phyloP scores from a whole-genome alignment of 2,888 invertebrate species.

The Sceliomorpha sp. region DNA sequence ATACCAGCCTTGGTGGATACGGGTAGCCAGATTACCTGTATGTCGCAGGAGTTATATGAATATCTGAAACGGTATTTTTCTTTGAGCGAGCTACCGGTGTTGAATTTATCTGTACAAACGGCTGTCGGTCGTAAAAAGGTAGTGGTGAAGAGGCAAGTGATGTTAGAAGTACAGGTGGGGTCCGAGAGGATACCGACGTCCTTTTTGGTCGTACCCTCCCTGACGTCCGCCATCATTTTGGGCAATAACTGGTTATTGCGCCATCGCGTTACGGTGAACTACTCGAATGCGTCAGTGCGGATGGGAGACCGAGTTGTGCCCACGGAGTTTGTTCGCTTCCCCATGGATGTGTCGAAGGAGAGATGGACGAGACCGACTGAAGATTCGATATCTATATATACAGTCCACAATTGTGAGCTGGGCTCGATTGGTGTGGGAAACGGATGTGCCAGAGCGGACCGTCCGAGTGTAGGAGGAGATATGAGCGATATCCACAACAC shows the following conservation, averaged over 20 bases:
- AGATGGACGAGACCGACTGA: too few species aligned
- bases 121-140: slow-evolving; percentile 23
- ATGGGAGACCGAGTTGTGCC: too few species aligned
- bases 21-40: slow-evolving; percentile 46
- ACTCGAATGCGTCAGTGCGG: slow-evolving; percentile 4
- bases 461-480: too few species aligned
- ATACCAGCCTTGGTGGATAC: slow-evolving; percentile 33
- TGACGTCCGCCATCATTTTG: slow-evolving; percentile 37
- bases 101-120: slow-evolving; percentile 27
- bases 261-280: slow-evolving; percentile 36
- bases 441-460: too few species aligned
- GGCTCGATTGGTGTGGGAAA: too few species aligned
- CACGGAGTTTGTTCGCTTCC: too few species aligned
- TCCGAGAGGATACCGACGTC: not conserved
- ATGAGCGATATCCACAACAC: too few species aligned
- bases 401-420: too few species aligned
- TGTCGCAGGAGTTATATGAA: slow-evolving; percentile 23
- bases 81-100: slow-evolving; percentile 44
- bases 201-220: slow-evolving; percentile 26
- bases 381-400: too few species aligned
- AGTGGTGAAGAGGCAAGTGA: slow-evolving; percentile 15
- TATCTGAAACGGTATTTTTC: slow-evolving; percentile 2
- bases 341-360: too few species aligned
- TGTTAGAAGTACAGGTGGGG: slow-evolving; percentile 10
- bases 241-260: slow-evolving; percentile 49